Evolutionary conservation across 1,140 invertebrate species (phyloP).

Genomic region (Brachionus sp.): DNA sequence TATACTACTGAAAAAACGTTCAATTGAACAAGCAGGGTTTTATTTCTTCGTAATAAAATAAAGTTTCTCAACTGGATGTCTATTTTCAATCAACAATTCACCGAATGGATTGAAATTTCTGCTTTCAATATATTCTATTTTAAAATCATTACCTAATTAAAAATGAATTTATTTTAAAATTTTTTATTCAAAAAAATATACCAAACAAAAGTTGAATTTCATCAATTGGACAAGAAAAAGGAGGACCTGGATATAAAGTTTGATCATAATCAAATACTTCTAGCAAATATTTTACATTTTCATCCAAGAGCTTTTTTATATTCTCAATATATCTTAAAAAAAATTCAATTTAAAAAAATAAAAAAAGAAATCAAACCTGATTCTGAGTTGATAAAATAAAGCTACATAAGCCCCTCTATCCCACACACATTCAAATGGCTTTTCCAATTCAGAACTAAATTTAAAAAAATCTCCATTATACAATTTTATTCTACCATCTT

Average conservation of each 20-base stretch:
- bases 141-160: neutral
- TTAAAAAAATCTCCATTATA: conserved; percentile 44
- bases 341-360: neutral
- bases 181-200: neutral
- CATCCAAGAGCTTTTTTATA: neutral
- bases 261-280: conserved; percentile 28
- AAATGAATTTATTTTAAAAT: neutral
- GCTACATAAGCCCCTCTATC: conserved; percentile 36
- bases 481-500: neutral
- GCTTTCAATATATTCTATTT: neutral
- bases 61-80: neutral
- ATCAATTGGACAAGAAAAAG: neutral
- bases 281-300: conserved; percentile 1
- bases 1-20: too few relatives aligned
- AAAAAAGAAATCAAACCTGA: neutral
- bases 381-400: neutral
- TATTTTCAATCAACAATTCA: neutral
- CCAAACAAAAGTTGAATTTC: neutral
- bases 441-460: neutral
- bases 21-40: neutral
- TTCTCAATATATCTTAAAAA: neutral
- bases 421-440: conserved; percentile 31
- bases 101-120: neutral
- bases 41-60: neutral
- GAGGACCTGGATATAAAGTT: conserved; percentile 32